Percentiles rank a stretch among this genome's conserved stretches.
These are phyloP conservation scores for Nothoprocta pentlandii DNA, from an alignment of 2,113 vertebrate genomes.

Conservation along the genomic window DNA sequence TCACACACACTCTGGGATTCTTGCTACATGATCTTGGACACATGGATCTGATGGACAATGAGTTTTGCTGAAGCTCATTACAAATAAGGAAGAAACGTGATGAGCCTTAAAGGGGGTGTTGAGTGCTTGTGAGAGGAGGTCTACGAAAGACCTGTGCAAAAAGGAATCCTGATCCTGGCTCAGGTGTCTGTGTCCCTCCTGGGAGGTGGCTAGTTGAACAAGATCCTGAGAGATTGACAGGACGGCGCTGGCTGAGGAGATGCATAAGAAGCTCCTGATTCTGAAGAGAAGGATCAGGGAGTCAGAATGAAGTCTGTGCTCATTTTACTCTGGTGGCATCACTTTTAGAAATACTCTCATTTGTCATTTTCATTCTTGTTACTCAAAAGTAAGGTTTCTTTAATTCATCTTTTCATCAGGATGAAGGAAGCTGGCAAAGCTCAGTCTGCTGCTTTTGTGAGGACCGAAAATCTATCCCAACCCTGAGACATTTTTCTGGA, in stretches of 20 bases:
- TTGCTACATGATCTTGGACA: slow-evolving; percentile 20
- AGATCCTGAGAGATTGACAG: background rate
- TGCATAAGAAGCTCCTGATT: background rate
- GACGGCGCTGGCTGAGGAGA: background rate
- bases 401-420: background rate
- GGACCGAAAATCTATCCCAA: background rate
- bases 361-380: background rate
- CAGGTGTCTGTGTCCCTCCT: background rate
- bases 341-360: background rate
- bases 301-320: background rate
- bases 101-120: background rate
- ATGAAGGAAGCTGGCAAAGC: background rate
- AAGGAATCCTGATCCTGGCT: background rate
- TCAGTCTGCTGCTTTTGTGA: background rate
- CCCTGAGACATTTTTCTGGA: background rate
- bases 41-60: slow-evolving; percentile 40
- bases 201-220: background rate
- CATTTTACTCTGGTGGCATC: background rate
- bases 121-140: background rate
- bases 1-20: background rate
- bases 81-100: slow-evolving; percentile 43
- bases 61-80: slow-evolving; percentile 35
- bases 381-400: background rate
- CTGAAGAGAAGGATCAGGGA: background rate
- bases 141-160: background rate